Evolutionary conservation across 2,797 vertebrate species (phyloP).

Genomic region (Chanos chanos): DNA sequence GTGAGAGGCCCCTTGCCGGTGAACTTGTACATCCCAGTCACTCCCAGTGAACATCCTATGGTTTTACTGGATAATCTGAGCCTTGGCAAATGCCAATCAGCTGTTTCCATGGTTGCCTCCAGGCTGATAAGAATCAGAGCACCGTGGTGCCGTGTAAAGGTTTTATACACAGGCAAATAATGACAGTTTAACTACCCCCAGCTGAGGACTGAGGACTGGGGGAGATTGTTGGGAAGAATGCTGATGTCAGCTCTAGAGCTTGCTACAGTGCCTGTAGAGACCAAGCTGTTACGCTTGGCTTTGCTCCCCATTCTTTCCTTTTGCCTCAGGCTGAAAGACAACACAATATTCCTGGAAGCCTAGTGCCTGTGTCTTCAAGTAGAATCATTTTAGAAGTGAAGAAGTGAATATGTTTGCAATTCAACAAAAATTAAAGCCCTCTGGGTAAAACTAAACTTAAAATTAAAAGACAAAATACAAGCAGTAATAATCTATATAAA

Average conservation of each 20-base stretch:
- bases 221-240: neutral
- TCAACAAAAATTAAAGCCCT: too few species aligned
- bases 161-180: neutral
- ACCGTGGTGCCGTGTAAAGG: neutral
- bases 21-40: conserved; percentile 11
- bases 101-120: too few species aligned
- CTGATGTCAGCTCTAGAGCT: conserved; percentile 13
- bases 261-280: neutral
- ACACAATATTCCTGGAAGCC: too few species aligned
- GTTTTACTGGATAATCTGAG: too few species aligned
- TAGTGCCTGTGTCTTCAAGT: too few species aligned
- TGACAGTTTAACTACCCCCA: neutral
- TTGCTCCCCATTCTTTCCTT: neutral
- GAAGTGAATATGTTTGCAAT: too few species aligned
- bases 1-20: conserved; percentile 70
- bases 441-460: too few species aligned
- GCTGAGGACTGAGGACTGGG: neutral
- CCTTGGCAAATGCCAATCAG: too few species aligned
- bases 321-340: neutral
- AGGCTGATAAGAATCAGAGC: conserved; percentile 1
- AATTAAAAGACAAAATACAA: too few species aligned
- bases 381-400: too few species aligned
- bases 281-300: neutral
- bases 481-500: too few species aligned
- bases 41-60: too few species aligned